Base-by-base conservation (phyloP, 2,113 vertebrate genomes). In the Dendrocopos noguchii region DNA sequence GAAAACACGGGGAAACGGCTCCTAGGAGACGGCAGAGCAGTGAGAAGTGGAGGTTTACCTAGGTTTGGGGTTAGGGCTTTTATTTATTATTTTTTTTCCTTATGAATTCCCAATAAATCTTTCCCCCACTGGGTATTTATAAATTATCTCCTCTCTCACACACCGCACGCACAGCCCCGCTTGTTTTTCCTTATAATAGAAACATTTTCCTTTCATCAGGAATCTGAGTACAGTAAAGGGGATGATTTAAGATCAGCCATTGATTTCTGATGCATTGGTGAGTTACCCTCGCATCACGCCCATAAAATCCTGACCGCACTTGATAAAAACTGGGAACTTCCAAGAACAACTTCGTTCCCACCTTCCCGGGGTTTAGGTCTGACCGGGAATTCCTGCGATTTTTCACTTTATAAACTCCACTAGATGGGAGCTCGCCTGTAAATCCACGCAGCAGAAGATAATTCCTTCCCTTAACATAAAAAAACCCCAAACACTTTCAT, bases 121-220 rank as follows among this genome's bases (percentile, higher is more conserved):
- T 68, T 7, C 52, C 95, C 96, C 96, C 91, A 29, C 53, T 86
- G 95, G 97, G 97, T 97, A 34, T 98, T 98, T 97, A 97, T 98
- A 97, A 98, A 97, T 98, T 95, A 96, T 90, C 96, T 92, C 76
- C 92, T 75, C 92, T 67, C 63, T 29, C 93, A 12, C 72, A 7
- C 68, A 6, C 64, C 64, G 6, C 70, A 7, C 78, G n/a, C 56
- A 60, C 59, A 80, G 61, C 78, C 64, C 63, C 68, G 27, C 93
- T 97, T 85, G 84, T 56, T 95, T 96, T 96, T 92, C 60, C 90
- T 95, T 80, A 94, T 86, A 93, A 97, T 90, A 97, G 97, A 96
- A 98, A 98, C 91, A 81, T 97, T 98, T 98, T 95, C 96, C 93
- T 98, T 97, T 97, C 96, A 92, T 96, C 97, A 90, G 94, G 93